Base-by-base conservation (phyloP, 2,113 vertebrate genomes). In the Lutjanus erythropterus region DNA sequence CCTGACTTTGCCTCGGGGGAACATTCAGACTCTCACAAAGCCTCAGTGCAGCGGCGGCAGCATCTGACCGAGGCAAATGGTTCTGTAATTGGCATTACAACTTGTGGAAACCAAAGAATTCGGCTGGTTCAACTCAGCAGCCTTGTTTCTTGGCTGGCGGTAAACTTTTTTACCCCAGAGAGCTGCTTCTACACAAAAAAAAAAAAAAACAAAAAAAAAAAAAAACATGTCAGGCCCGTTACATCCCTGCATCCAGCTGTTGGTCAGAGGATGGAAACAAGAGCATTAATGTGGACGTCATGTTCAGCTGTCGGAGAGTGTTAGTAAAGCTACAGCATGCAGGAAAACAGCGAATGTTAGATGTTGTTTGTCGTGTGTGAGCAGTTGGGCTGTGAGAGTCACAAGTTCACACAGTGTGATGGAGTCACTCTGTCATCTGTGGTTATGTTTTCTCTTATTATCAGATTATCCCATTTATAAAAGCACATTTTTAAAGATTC, bases 91-190 rank as follows among this genome's bases (percentile, higher is more conserved):
- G 81, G 61, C 84, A 72, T 81, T 75, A 85, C 89, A 80, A 83
- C 69, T 80, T 83, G 59, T 66, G 71, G 84, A 85, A 88, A 85
- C 75, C 72, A 59, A 87, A 89, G 75, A 70, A 84, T 84, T 77
- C 0, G 31, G 23, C 64, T 59, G 64, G 58, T 66, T 74, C 44
- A 56, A 33, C 72, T 61, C 75, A 5, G 65, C 64, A 35, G 73
- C 61, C 41, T 69, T 15, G 27, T 61, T 75, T 42, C 73, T 61
- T 84, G 80, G 84, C 71, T 35, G 50, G 31, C 44, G 1, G 77
- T 44, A 59, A 74, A 71, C 27, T 21, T 82, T n/a, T 84, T 71
- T 71, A 61, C 78, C 33, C 85, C 49, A 50, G 78, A 78, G 75
- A 71, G 71, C 71, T 53, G 66, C 60, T 67, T 53, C 75, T 85